A percentile compares a stretch with the other conserved stretches of the same genome.
phyloP scores from a whole-genome alignment of 37 sponge, comb jelly and placozoan species.

The Aphrocallistes beatrix region DNA sequence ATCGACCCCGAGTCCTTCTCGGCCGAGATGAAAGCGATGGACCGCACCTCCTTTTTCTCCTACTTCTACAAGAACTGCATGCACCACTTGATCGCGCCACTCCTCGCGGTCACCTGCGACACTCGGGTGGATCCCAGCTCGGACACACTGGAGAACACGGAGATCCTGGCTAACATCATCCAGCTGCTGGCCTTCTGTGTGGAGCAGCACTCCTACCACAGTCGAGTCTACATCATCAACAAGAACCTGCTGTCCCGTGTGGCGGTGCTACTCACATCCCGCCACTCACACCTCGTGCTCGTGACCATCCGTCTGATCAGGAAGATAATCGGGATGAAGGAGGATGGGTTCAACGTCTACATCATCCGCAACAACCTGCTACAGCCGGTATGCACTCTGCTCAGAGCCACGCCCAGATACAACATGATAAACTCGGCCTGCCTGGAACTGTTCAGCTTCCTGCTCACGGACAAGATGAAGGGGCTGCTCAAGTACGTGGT shows the following conservation, averaged over 20 bases:
- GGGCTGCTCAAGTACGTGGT: background rate
- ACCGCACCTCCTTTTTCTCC: constrained; percentile 71
- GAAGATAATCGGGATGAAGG: constrained; percentile 83
- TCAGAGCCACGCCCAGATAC: constrained; percentile 61
- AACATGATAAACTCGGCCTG: constrained; percentile 93
- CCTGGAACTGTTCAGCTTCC: constrained; percentile 84
- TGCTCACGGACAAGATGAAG: constrained; percentile 35
- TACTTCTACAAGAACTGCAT: constrained; percentile 92
- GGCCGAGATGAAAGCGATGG: constrained; percentile 35
- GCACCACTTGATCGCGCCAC: constrained; percentile 89
- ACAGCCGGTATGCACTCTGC: constrained; percentile 55
- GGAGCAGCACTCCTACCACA: constrained; percentile 80
- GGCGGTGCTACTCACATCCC: constrained; percentile 63
- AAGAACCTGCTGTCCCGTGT: constrained; percentile 81
- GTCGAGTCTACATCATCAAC: constrained; percentile 81
- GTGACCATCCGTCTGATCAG: constrained; percentile 25
- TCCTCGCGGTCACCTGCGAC: constrained; percentile 68
- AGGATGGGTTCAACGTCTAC: constrained; percentile 88
- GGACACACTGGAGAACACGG: constrained; percentile 63
- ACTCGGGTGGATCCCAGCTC: background rate
- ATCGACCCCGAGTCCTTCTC: constrained; percentile 80
- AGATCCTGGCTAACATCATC: constrained; percentile 71
- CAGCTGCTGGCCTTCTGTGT: constrained; percentile 89
- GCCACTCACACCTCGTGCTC: constrained; percentile 65
- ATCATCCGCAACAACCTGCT: constrained; percentile 72